Evolutionary conservation across 1,140 invertebrate genomes (phyloP).

Genomic region (Phocides pigmalion): DNA sequence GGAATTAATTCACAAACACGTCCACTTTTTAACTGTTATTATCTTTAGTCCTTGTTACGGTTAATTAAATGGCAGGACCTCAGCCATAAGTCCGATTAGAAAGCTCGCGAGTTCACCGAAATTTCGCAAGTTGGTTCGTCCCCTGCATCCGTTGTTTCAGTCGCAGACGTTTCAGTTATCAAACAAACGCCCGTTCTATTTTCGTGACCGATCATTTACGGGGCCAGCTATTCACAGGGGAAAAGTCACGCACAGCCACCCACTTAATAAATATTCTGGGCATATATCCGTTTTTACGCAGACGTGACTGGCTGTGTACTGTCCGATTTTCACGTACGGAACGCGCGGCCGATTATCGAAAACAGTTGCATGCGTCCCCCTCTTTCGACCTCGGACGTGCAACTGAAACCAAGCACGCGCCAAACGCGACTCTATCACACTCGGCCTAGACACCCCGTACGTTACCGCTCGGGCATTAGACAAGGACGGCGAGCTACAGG

Average conservation of each 20-base stretch:
- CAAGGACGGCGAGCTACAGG: constrained; percentile 50
- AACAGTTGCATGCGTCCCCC: constrained; percentile 81
- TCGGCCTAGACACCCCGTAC: constrained; percentile 58
- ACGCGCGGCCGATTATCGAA: constrained; percentile 82
- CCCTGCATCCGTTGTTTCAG: constrained; percentile 52
- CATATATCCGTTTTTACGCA: constrained; percentile 83
- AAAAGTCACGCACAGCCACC: constrained; percentile 82
- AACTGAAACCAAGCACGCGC: constrained; percentile 78
- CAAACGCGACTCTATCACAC: constrained; percentile 77
- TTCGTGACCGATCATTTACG: constrained; percentile 72
- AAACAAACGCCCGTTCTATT: constrained; percentile 71
- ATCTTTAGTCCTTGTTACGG: not conserved
- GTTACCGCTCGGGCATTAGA: constrained; percentile 56
- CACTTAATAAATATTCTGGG: constrained; percentile 84
- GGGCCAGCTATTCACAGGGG: constrained; percentile 71
- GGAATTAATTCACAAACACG: constrained; percentile 21
- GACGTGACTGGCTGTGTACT: constrained; percentile 77
- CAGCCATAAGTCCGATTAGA: constrained; percentile 22
- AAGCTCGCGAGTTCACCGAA: constrained; percentile 40
- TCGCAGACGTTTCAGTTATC: constrained; percentile 65
- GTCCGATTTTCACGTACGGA: constrained; percentile 82
- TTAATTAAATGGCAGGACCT: not conserved
- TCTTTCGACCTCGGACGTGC: constrained; percentile 78
- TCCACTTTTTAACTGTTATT: too few relatives aligned
- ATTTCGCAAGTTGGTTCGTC: constrained; percentile 37